Evolutionary conservation across 2,797 vertebrate genomes (phyloP), one percentile per base, ranked within the genome.

Genomic region (Bradypodion ventrale): DNA sequence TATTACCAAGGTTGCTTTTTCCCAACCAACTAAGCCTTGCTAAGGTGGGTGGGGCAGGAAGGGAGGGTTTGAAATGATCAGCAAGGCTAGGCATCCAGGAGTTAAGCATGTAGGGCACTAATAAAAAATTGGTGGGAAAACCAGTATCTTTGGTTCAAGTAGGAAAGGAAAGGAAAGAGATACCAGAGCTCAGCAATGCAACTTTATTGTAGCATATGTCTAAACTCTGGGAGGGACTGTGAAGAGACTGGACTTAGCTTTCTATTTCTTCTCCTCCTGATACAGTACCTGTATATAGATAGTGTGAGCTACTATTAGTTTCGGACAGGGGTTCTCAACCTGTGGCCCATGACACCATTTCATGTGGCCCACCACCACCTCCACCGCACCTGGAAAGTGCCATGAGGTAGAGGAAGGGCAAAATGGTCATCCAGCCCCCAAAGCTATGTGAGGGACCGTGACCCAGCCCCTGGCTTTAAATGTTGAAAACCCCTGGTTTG

Each of bases 51-150:
- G 37, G 46, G 46, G 35, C 42, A 76, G 62, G 27, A 80, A 70
- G 59, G 74, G 70, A 76, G 21, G 65, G 68, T 46, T 62, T 72
- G 40, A 19, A 37, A 46, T 40, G 68, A 66, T 68, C 27, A 25
- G 37, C 27, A 76, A 76, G 75, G 85, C 16, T 0, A 0, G n/a
- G 88, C 65, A 89, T 83, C 65, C 27, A 89, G 88, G 92, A 93
- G 84, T 92, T 93, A 92, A n/a, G 82, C 16, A 85, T 87, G 81
- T 75, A 83, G 90, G 88, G 90, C 87, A 84, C 87, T 89, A 87
- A 87, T 85, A 85, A 40, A 70, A 90, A n/a, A 88, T 0, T 59
- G 32, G 83, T 83, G 2, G 0, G 0, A 90, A 90, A 92, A 63
- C 63, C 75, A 87, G 80, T n/a, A 37, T 72, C 60, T 75, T 78